phyloP scores from a whole-genome alignment of 2,888 invertebrate genomes.

The Carcina quercana region DNA sequence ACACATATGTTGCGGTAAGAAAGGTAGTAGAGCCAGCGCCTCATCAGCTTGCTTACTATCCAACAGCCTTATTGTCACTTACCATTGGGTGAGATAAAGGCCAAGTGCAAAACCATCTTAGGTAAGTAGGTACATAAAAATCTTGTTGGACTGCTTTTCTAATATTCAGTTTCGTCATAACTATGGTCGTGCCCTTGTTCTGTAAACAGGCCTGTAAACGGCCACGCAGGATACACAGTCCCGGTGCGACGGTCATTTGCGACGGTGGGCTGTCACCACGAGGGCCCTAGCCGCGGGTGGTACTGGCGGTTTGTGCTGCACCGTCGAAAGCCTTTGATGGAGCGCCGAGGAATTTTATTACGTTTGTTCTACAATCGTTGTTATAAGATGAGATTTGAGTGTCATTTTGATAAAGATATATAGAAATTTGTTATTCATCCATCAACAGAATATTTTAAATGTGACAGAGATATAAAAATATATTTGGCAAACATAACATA shows the following conservation, averaged over 20 bases:
- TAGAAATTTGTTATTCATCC: background rate
- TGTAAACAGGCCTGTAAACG: background rate
- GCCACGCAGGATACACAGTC: background rate
- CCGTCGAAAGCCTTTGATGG: conserved; percentile 10
- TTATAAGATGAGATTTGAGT: background rate
- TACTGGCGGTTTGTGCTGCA: conserved; percentile 5
- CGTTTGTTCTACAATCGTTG: conserved; percentile 3
- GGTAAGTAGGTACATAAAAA: no score
- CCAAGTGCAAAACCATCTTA: no score
- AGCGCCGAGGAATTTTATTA: conserved; percentile 14
- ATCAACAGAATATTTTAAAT: background rate
- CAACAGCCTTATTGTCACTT: no score
- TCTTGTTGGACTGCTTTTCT: background rate
- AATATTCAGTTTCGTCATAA: no score
- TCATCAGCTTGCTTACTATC: no score
- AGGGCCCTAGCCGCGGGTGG: conserved; percentile 5
- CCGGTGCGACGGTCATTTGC: conserved; percentile 6
- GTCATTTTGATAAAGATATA: background rate
- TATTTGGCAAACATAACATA: no score
- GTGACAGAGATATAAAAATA: no score
- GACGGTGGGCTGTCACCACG: conserved; percentile 12
- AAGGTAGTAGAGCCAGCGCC: no score
- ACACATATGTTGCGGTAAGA: no score
- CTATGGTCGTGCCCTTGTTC: no score
- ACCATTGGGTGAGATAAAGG: no score